Conservation (phyloP, 2,888 invertebrate species). For the Diarsia rubi region DNA sequence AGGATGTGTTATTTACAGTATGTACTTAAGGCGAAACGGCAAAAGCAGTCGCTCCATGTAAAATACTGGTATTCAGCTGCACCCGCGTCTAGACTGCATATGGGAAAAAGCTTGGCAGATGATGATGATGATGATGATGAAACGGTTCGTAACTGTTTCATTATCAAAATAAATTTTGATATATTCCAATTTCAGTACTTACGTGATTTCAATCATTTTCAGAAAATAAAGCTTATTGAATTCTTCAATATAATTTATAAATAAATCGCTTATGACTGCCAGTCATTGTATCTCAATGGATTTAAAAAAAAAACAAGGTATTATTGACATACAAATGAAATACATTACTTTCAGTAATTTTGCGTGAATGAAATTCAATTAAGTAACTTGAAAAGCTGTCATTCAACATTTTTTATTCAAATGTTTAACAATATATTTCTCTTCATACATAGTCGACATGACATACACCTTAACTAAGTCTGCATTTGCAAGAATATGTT, state of each 20-base stretch:
- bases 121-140: background rate
- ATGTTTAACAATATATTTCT: background rate
- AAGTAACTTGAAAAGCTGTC: background rate
- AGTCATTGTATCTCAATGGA: background rate
- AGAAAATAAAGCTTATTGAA: conserved; percentile 1
- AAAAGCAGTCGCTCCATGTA: too few species aligned
- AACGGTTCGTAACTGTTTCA: background rate
- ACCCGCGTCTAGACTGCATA: too few species aligned
- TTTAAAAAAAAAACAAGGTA: conserved; percentile 15
- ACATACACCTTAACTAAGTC: background rate
- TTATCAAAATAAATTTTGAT: background rate
- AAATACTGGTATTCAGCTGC: too few species aligned
- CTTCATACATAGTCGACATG: background rate
- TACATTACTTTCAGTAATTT: conserved; percentile 17
- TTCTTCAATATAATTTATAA: conserved; percentile 18
- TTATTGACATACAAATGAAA: conserved; percentile 24
- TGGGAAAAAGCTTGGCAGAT: too few species aligned
- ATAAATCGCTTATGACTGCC: conserved; percentile 24
- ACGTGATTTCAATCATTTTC: background rate
- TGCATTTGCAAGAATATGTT: conserved; percentile 35
- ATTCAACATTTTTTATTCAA: background rate
- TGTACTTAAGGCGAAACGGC: conserved; percentile 4
- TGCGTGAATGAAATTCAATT: conserved; percentile 24
- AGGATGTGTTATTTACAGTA: conserved; percentile 31
- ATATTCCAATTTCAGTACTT: background rate